Conservation (phyloP, 1,140 invertebrate species). For the Drosophila willistoni region DNA sequence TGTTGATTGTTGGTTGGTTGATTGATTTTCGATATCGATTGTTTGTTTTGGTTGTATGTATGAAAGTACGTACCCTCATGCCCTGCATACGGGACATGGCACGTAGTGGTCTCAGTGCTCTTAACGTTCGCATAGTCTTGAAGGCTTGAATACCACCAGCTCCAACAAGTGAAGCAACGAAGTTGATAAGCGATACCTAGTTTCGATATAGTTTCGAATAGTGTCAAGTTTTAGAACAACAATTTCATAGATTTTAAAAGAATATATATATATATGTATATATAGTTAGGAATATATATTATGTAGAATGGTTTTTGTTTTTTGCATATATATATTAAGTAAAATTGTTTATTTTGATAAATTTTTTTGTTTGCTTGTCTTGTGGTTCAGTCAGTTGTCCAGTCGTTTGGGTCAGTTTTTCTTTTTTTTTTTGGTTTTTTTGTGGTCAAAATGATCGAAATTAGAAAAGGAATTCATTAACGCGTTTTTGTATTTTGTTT, state of each 20-base stretch:
- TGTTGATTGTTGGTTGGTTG: constrained; percentile 18
- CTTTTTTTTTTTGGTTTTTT: no score
- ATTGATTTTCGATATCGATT: constrained; percentile 16
- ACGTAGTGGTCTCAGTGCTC: constrained; percentile 96
- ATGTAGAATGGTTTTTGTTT: neutral
- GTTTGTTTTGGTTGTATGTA: constrained; percentile 56
- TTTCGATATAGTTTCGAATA: constrained; percentile 81
- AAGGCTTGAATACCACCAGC: constrained; percentile 98
- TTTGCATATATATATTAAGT: no score
- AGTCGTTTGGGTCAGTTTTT: neutral
- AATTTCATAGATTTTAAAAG: neutral
- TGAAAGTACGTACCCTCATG: constrained; percentile 95
- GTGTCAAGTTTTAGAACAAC: constrained; percentile 75
- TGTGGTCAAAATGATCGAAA: neutral
- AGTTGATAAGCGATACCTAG: constrained; percentile 98
- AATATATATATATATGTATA: constrained; percentile 20
- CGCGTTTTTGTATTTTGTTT: neutral
- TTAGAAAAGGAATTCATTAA: constrained; percentile 7
- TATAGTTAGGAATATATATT: constrained; percentile 29
- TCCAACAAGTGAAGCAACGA: constrained; percentile 96
- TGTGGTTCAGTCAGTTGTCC: neutral
- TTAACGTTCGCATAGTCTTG: constrained; percentile 98
- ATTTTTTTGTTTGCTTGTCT: neutral
- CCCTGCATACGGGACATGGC: constrained; percentile 99
- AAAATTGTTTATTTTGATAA: neutral